Percentiles rank a stretch among this genome's conserved stretches.
These are phyloP conservation scores for Tetragonisca angustula DNA, from an alignment of 2,888 invertebrate genomes.

Conservation along the genomic window DNA sequence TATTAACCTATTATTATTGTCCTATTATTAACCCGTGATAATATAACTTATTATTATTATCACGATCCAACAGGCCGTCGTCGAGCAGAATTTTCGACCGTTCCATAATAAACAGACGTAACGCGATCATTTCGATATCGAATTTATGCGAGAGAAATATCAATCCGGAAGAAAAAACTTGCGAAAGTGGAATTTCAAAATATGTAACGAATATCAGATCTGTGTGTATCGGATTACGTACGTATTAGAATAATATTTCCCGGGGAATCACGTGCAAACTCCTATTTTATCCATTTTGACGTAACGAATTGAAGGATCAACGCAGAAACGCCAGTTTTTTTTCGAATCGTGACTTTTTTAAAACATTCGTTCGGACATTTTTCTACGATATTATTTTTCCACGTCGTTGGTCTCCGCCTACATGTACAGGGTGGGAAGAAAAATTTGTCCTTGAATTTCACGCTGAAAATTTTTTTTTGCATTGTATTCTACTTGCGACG, in stretches of 20 bases:
- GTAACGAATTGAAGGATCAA: background rate
- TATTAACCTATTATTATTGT: too few species aligned
- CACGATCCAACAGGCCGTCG: background rate
- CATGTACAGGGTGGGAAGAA: too few species aligned
- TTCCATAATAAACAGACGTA: too few species aligned
- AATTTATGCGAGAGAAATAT: background rate
- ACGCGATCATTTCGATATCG: background rate
- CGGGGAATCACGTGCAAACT: too few species aligned
- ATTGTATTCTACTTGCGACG: too few species aligned
- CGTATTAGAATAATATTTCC: background rate
- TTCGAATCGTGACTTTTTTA: background rate
- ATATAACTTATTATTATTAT: too few species aligned
- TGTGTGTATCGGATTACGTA: too few species aligned
- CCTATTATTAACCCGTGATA: too few species aligned
- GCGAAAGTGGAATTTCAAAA: background rate
- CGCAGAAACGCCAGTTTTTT: background rate
- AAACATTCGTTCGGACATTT: background rate
- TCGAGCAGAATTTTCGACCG: too few species aligned
- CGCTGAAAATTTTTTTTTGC: background rate
- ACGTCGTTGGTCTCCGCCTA: slow-evolving; percentile 17
- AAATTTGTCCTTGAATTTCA: too few species aligned
- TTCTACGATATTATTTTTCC: slow-evolving; percentile 6
- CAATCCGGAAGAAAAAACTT: background rate
- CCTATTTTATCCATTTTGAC: background rate
- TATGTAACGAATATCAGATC: background rate